Evolutionary conservation across 2,113 vertebrate species (phyloP).

Genomic region (Sphaerodactylus townsendi): DNA sequence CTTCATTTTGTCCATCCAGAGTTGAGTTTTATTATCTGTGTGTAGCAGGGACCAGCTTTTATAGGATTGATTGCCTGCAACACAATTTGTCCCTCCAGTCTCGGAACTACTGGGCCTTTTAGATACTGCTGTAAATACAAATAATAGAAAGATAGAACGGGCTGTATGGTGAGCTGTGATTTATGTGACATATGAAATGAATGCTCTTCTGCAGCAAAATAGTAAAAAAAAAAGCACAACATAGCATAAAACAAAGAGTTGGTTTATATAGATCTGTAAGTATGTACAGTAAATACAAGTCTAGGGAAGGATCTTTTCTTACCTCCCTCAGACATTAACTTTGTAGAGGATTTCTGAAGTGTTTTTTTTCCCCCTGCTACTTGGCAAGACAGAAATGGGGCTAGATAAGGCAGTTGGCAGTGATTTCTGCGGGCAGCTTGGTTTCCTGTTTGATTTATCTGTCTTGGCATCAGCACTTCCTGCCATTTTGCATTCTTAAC

Average conservation of each 20-base stretch:
- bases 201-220: not conserved
- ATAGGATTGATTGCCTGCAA: not conserved
- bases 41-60: not conserved
- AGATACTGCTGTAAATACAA: not conserved
- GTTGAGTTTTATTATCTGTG: not conserved
- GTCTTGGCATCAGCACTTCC: conserved; percentile 47
- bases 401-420: conserved; percentile 39
- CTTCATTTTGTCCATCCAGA: not conserved
- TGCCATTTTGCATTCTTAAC: conserved; percentile 54
- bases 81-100: not conserved
- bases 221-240: not conserved
- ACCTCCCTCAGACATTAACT: conserved; percentile 7
- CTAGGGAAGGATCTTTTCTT: conserved; percentile 34
- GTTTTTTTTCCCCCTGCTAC: conserved; percentile 2
- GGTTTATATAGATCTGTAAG: not conserved
- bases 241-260: not conserved
- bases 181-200: conserved; percentile 1
- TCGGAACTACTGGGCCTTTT: not conserved
- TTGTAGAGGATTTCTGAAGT: not conserved
- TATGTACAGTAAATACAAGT: not conserved
- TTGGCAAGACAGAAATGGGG: conserved; percentile 50
- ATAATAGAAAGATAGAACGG: not conserved
- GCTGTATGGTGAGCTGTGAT: conserved; percentile 26
- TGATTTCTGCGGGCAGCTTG: conserved; percentile 48
- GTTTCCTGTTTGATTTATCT: conserved; percentile 51